Conservation (phyloP, 2,797 vertebrate species). For the Discoglossus pictus region DNA sequence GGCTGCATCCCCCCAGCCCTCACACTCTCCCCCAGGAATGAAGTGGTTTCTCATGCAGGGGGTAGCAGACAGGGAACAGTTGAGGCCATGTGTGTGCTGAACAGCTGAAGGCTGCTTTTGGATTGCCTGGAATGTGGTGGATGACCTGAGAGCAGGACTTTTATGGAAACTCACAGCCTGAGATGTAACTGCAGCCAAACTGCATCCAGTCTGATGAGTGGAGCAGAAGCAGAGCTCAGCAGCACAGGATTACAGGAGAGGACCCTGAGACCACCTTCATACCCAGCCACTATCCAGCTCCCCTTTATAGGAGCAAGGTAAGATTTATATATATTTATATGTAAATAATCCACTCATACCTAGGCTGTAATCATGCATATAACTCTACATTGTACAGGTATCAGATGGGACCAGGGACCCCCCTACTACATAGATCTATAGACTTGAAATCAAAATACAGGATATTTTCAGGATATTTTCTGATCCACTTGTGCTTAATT, state of each 20-base stretch:
- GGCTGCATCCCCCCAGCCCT: not conserved
- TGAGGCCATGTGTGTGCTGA: slow-evolving; percentile 59
- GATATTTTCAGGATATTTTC: no score
- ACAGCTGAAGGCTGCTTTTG: slow-evolving; percentile 84
- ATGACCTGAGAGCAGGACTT: slow-evolving; percentile 85
- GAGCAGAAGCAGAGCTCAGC: slow-evolving; percentile 21
- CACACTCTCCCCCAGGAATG: slow-evolving; percentile 18
- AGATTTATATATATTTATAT: no score
- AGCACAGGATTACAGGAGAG: slow-evolving; percentile 1
- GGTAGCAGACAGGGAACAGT: slow-evolving; percentile 46
- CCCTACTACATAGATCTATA: no score
- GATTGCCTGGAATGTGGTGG: slow-evolving; percentile 83
- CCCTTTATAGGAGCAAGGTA: slow-evolving; percentile 18
- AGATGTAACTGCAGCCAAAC: slow-evolving; percentile 70
- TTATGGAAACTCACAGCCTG: slow-evolving; percentile 83
- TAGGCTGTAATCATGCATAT: no score
- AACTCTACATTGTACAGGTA: no score
- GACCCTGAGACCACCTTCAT: slow-evolving; percentile 8
- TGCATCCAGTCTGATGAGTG: slow-evolving; percentile 57
- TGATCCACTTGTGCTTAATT: no score
- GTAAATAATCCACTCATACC: no score
- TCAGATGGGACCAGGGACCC: no score
- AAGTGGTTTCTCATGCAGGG: slow-evolving; percentile 22
- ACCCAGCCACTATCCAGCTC: not conserved
- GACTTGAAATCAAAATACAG: no score